Percentiles rank a stretch among this genome's conserved stretches.
Evolutionary conservation across 2,113 vertebrate genomes (phyloP).

Genomic region (Caranx melampygus): DNA sequence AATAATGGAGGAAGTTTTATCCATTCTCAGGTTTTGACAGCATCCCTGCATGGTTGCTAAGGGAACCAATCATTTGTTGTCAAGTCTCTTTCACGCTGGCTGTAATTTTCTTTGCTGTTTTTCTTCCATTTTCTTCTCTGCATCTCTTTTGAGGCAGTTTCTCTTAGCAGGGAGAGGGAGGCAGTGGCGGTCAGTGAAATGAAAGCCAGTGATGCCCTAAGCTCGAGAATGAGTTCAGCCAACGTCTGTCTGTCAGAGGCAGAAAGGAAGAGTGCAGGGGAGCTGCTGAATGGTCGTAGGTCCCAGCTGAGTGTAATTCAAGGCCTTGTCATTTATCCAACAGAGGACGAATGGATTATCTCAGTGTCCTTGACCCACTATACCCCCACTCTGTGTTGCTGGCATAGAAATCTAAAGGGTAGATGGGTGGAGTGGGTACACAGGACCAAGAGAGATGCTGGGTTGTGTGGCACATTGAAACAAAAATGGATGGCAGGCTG

Average conservation of each 20-base stretch:
- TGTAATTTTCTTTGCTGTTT: slow-evolving; percentile 22
- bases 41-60: slow-evolving; percentile 70
- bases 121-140: slow-evolving; percentile 13
- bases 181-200: slow-evolving; percentile 7
- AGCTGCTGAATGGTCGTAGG: slow-evolving; percentile 30
- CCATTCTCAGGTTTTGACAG: slow-evolving; percentile 48
- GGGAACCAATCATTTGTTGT: slow-evolving; percentile 62
- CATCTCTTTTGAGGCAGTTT: slow-evolving; percentile 1
- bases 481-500: slow-evolving; percentile 35
- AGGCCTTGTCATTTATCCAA: slow-evolving; percentile 53
- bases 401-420: slow-evolving; percentile 36
- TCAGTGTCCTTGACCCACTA: slow-evolving; percentile 66
- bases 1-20: slow-evolving; percentile 11
- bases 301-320: slow-evolving; percentile 63
- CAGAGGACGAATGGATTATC: slow-evolving; percentile 60
- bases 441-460: slow-evolving; percentile 32
- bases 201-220: slow-evolving; percentile 22
- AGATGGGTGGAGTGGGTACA: slow-evolving; percentile 33
- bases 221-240: slow-evolving; percentile 29
- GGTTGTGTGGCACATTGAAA: slow-evolving; percentile 25
- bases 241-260: slow-evolving; percentile 40
- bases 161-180: slow-evolving; percentile 6
- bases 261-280: slow-evolving; percentile 1
- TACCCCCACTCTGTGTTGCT: slow-evolving; percentile 22
- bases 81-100: slow-evolving; percentile 36